These are phyloP conservation scores for Onychomys arenicola DNA, from an alignment of 2,797 vertebrate species.

Conservation along the genomic window DNA sequence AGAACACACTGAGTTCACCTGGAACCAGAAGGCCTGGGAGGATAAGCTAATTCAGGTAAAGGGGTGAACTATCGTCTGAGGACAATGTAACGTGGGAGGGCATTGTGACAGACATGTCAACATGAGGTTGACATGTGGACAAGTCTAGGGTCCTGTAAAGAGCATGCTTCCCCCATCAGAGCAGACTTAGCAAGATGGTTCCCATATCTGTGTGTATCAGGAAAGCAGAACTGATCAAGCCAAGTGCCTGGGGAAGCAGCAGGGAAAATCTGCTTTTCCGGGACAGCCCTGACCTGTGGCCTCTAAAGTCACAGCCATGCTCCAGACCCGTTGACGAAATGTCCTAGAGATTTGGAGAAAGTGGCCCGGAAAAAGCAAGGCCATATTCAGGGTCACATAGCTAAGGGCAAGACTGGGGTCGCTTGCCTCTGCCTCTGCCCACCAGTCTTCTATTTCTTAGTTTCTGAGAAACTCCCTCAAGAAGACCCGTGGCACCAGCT, in stretches of 20 bases:
- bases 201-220: neutral
- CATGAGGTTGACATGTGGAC: neutral
- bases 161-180: neutral
- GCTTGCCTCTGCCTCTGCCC: too few relatives aligned
- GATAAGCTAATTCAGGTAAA: constrained; percentile 79
- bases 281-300: neutral
- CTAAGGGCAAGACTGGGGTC: neutral
- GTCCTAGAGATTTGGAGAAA: neutral
- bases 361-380: neutral
- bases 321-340: neutral
- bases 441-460: neutral
- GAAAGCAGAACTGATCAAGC: neutral
- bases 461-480: constrained; percentile 79
- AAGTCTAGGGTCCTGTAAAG: neutral
- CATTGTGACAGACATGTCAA: too few relatives aligned
- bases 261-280: neutral
- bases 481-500: constrained; percentile 73
- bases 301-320: neutral
- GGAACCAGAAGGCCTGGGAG: constrained; percentile 81
- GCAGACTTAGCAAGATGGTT: neutral
- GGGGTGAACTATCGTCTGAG: neutral
- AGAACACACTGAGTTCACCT: constrained; percentile 78
- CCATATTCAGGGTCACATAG: neutral
- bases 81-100: rapidly evolving
- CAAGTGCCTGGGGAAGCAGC: neutral